phyloP scores from a whole-genome alignment of 2,888 invertebrate genomes.

The Exephanes ischioxanthus region DNA sequence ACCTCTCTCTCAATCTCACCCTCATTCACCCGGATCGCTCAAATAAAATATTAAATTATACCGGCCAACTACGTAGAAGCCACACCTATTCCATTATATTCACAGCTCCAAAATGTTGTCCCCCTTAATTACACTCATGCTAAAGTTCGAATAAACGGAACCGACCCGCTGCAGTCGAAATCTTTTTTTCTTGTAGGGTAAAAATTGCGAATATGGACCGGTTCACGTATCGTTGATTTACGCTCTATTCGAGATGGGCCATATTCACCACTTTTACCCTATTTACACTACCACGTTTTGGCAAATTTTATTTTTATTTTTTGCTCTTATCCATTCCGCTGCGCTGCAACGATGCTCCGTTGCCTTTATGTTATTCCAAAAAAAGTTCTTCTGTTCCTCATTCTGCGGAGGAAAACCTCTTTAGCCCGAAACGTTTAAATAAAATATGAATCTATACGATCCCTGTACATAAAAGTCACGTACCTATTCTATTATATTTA shows the following conservation, averaged over 20 bases:
- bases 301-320: background rate
- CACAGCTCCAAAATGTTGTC: background rate
- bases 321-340: background rate
- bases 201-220: no score
- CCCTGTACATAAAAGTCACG: background rate
- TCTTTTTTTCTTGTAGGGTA: no score
- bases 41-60: background rate
- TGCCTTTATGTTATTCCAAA: no score
- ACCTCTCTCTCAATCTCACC: no score
- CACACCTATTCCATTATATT: background rate
- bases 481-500: background rate
- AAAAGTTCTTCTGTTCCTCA: no score
- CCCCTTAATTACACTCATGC: background rate
- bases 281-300: background rate
- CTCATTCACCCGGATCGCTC: no score
- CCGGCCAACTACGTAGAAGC: background rate
- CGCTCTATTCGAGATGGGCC: no score
- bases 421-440: background rate
- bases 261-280: background rate
- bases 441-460: background rate
- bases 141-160: background rate
- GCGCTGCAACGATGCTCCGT: no score
- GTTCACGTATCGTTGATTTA: no score
- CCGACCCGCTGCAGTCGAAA: background rate
- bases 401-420: no score